Base-by-base conservation (phyloP, 1,140 invertebrate species). In the Macrotrachela quadricornifera region DNA sequence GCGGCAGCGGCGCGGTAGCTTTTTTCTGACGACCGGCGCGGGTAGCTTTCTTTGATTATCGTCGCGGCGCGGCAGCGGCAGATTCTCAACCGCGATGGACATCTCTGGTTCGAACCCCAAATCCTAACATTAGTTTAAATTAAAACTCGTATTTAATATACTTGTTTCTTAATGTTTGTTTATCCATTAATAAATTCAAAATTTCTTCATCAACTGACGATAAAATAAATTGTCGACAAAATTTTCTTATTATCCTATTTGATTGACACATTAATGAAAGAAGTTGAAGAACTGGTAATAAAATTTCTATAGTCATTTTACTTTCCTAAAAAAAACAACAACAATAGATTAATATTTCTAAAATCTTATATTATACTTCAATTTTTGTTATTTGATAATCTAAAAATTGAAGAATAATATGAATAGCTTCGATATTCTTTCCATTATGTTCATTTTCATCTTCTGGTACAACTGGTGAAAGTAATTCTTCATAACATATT, bases 121-220 rank as follows among this genome's bases (percentile, higher is more conserved):
- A n/a, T n/a, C n/a, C n/a, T n/a, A n/a, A n/a, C n/a, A n/a, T n/a
- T n/a, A n/a, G n/a, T n/a, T n/a, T n/a, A n/a, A n/a, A n/a, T n/a
- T n/a, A n/a, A n/a, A n/a, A n/a, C n/a, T n/a, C n/a, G n/a, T n/a
- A n/a, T n/a, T n/a, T n/a, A n/a, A n/a, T 30, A 4, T 30, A 30
- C 21, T 30, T 21, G n/a, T 54, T 54, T 30, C 88, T 76, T 21
- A 92, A 62, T 10, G 81, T 79, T 44, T 75, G 71, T 10, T 90
- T 90, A 63, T 86, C 79, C 72, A 96, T 90, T 0, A 92, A 92
- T 42, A 82, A 75, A 50, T 79, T 77, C 51, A 80, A 79, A 1
- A 94, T 84, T 67, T 95, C 85, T 59, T 30, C 21, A 10, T 42
- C 57, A 17, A 96, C 68, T 1, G 88, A 87, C 47, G 92, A 91